Evolutionary conservation across 2,113 vertebrate species (phyloP).

Genomic region (Caloenas nicobarica): DNA sequence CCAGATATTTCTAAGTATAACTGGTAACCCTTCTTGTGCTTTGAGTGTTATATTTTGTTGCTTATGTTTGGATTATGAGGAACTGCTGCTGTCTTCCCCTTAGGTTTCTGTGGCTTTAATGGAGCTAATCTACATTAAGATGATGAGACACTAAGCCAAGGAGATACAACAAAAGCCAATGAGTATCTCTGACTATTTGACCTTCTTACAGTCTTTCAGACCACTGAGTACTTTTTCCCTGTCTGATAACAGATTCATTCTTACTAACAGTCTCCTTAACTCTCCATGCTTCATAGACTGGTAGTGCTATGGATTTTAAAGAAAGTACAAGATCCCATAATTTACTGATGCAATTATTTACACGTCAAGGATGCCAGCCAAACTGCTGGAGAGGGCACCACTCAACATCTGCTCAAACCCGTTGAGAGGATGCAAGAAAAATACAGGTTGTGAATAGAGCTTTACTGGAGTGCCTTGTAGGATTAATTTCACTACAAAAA

Average conservation of each 20-base stretch:
- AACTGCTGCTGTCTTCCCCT: neutral
- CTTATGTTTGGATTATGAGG: neutral
- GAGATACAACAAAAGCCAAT: neutral
- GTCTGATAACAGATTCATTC: neutral
- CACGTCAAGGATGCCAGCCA: neutral
- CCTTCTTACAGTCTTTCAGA: neutral
- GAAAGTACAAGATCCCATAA: neutral
- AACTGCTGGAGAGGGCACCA: neutral
- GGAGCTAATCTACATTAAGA: neutral
- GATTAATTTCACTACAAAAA: constrained; percentile 12
- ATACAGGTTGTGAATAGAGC: neutral
- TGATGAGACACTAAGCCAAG: neutral
- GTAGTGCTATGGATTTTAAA: neutral
- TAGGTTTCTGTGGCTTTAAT: neutral
- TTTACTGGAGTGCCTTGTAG: neutral
- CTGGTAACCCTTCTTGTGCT: neutral
- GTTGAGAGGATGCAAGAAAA: neutral
- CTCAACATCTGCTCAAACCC: neutral
- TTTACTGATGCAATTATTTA: neutral
- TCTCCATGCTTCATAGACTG: rapidly evolving
- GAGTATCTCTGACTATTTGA: neutral
- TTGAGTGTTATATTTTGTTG: neutral
- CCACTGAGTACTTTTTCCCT: neutral
- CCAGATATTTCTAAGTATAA: neutral
- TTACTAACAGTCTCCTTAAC: neutral